Conservation (phyloP, 2,797 vertebrate species). For the Phrynocephalus guinanensis region DNA sequence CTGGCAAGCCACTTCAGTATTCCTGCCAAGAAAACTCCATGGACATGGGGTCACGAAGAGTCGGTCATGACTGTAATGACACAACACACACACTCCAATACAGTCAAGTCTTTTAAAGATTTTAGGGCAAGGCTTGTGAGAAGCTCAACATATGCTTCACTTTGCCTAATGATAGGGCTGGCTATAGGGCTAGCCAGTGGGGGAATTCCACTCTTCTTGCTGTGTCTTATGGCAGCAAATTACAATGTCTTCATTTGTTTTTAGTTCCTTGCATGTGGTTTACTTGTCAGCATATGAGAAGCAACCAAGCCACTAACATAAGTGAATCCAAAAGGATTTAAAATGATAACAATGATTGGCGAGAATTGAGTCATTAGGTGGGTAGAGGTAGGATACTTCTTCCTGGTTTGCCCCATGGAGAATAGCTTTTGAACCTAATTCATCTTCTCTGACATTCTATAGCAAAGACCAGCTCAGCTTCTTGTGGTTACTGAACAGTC, state of each 20-base stretch:
- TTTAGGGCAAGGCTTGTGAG: no score
- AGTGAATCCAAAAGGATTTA: constrained; percentile 25
- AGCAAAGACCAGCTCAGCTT: neutral
- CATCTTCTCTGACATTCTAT: neutral
- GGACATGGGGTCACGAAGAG: no score
- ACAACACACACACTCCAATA: no score
- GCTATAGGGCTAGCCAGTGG: neutral
- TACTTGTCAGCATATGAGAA: constrained; percentile 28
- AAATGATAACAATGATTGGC: constrained; percentile 7
- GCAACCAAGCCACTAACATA: constrained; percentile 9
- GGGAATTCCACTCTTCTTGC: neutral
- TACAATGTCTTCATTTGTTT: neutral
- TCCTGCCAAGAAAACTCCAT: no score
- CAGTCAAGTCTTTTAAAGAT: no score
- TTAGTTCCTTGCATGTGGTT: constrained; percentile 8
- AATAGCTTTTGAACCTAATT: neutral
- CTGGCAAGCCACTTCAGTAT: no score
- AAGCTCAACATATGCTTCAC: no score
- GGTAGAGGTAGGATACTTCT: constrained; percentile 38
- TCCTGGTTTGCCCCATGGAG: constrained; percentile 27
- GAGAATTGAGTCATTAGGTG: neutral
- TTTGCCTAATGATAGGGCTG: no score
- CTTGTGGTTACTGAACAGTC: neutral
- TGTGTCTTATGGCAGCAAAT: neutral
- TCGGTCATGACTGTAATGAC: no score